phyloP scores from a whole-genome alignment of 2,113 vertebrate genomes.

The Pungitius pungitius region DNA sequence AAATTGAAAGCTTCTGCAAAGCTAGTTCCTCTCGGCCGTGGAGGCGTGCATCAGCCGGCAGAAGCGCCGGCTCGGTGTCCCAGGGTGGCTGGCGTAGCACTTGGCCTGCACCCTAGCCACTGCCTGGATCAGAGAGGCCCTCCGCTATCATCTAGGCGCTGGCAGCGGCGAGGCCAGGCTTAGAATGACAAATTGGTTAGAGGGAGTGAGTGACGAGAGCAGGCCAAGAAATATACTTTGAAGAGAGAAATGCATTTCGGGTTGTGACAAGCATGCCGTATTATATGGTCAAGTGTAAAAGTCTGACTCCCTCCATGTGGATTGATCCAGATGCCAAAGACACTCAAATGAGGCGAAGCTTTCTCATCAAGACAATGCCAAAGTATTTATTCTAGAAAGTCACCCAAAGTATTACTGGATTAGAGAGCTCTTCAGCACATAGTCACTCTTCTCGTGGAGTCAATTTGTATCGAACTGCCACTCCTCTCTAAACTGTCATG shows the following conservation, averaged over 20 bases:
- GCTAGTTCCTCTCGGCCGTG: constrained; percentile 74
- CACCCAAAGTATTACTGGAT: constrained; percentile 73
- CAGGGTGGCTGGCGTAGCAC: constrained; percentile 77
- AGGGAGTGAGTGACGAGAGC: constrained; percentile 74
- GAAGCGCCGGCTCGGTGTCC: constrained; percentile 74
- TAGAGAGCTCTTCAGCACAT: constrained; percentile 62
- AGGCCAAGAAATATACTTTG: constrained; percentile 80
- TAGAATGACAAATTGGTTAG: constrained; percentile 85
- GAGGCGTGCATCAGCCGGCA: constrained; percentile 78
- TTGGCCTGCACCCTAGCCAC: constrained; percentile 82
- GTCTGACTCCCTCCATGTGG: constrained; percentile 60
- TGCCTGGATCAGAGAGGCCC: constrained; percentile 81
- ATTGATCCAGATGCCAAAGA: constrained; percentile 74
- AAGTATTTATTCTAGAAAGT: constrained; percentile 75
- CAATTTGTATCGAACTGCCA: constrained; percentile 56
- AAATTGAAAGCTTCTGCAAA: constrained; percentile 77
- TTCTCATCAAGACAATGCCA: constrained; percentile 70
- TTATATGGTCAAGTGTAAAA: constrained; percentile 77
- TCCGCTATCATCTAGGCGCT: constrained; percentile 80
- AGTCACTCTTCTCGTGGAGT: constrained; percentile 64
- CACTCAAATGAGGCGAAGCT: constrained; percentile 64
- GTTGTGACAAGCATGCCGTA: constrained; percentile 72
- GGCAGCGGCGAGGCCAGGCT: constrained; percentile 76
- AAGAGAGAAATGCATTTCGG: constrained; percentile 74
- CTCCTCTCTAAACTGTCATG: constrained; percentile 35